phyloP scores from a whole-genome alignment of 1,140 invertebrate genomes.

The Amyelois transitella region DNA sequence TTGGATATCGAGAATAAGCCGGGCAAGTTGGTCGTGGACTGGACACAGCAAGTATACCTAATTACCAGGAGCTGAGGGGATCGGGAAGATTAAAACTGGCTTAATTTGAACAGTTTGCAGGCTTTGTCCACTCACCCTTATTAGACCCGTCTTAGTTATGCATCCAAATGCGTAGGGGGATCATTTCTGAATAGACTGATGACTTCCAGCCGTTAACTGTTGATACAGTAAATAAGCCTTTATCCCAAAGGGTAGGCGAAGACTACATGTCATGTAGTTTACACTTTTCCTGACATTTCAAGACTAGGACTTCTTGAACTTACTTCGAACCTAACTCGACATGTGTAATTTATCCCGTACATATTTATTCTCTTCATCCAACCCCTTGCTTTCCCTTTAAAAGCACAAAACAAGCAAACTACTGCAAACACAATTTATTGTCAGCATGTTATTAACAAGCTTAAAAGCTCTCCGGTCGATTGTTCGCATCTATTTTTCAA shows the following conservation, averaged over 20 bases:
- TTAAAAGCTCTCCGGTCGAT: neutral
- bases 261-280: too few relatives aligned
- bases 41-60: slow-evolving; percentile 56
- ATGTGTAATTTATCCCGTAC: too few relatives aligned
- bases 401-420: neutral
- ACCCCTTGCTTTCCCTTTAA: neutral
- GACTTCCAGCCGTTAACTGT: too few relatives aligned
- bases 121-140: neutral
- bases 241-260: too few relatives aligned
- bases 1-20: slow-evolving; percentile 62
- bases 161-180: too few relatives aligned
- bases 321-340: neutral
- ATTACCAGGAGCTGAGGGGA: slow-evolving; percentile 66
- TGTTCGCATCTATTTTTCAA: neutral
- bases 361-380: neutral
- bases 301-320: neutral
- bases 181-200: too few relatives aligned
- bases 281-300: neutral
- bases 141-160: neutral
- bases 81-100: slow-evolving; percentile 52
- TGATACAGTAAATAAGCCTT: too few relatives aligned
- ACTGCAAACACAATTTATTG: neutral
- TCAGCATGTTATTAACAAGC: neutral
- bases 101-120: slow-evolving; percentile 35
- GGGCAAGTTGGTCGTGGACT: slow-evolving; percentile 50